These are phyloP conservation scores for Yponomeuta cagnagella DNA, from an alignment of 2,888 invertebrate genomes.

Conservation along the genomic window DNA sequence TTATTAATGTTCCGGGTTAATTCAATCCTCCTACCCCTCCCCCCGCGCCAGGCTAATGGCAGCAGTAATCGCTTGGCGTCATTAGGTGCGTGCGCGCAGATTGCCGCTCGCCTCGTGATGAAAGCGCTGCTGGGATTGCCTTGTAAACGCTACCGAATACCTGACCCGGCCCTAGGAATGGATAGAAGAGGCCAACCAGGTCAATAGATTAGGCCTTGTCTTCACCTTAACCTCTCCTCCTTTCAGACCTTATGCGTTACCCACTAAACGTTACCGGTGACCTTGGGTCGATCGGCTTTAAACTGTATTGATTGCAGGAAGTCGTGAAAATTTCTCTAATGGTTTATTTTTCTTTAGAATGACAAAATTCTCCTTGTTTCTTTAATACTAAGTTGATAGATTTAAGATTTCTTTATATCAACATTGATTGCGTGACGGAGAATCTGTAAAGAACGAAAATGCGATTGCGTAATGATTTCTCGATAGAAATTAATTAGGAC, in stretches of 20 bases:
- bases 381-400: no score
- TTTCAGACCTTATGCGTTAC: neutral
- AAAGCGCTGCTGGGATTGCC: constrained; percentile 62
- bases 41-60: neutral
- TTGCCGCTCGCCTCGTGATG: constrained; percentile 59
- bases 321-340: no score
- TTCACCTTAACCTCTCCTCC: constrained; percentile 8
- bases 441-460: no score
- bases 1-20: neutral
- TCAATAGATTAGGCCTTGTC: constrained; percentile 5
- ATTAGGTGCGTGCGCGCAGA: constrained; percentile 63
- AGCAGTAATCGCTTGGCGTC: constrained; percentile 27
- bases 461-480: no score
- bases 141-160: constrained; percentile 55
- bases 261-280: no score
- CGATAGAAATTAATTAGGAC: no score
- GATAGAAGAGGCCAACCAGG: constrained; percentile 32
- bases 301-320: no score
- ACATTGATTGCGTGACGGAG: no score
- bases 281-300: no score
- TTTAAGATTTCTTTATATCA: no score
- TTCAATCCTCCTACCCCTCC: neutral
- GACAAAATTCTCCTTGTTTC: no score
- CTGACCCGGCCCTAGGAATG: constrained; percentile 27
- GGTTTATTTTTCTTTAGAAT: no score